A percentile compares a stretch with the other conserved stretches of the same genome.
Evolutionary conservation across 2,888 invertebrate genomes (phyloP).

Genomic region (Pyrrhosoma nymphula): DNA sequence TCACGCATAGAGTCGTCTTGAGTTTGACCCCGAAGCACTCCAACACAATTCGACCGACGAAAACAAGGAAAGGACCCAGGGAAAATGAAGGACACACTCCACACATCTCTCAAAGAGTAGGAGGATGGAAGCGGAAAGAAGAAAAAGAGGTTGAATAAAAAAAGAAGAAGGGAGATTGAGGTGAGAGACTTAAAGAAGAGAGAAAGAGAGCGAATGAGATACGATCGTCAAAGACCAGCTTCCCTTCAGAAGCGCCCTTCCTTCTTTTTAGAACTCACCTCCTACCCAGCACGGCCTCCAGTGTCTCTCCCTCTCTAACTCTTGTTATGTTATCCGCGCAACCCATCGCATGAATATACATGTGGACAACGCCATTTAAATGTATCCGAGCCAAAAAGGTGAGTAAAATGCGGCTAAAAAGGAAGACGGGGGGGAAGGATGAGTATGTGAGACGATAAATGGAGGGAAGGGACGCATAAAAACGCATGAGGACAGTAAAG

Average conservation of each 20-base stretch:
- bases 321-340: conserved; percentile 39
- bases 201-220: conserved; percentile 35
- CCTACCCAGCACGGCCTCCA: neutral
- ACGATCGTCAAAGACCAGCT: conserved; percentile 53
- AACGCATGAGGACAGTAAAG: neutral
- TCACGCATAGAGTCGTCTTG: neutral
- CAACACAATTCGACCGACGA: neutral
- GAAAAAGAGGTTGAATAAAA: neutral
- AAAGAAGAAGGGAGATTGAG: neutral
- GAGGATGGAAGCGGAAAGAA: neutral
- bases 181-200: conserved; percentile 15
- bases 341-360: conserved; percentile 65
- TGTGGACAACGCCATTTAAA: conserved; percentile 66
- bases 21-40: neutral
- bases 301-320: neutral
- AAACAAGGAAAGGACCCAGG: neutral
- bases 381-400: conserved; percentile 41
- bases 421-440: neutral
- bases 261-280: neutral
- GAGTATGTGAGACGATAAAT: neutral
- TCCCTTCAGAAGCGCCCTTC: conserved; percentile 33
- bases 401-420: conserved; percentile 23
- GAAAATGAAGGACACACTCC: too few species aligned
- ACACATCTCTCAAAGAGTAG: neutral
- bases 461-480: neutral